Base-by-base conservation (phyloP, 2,113 vertebrate genomes). In the Callipepla squamata region DNA sequence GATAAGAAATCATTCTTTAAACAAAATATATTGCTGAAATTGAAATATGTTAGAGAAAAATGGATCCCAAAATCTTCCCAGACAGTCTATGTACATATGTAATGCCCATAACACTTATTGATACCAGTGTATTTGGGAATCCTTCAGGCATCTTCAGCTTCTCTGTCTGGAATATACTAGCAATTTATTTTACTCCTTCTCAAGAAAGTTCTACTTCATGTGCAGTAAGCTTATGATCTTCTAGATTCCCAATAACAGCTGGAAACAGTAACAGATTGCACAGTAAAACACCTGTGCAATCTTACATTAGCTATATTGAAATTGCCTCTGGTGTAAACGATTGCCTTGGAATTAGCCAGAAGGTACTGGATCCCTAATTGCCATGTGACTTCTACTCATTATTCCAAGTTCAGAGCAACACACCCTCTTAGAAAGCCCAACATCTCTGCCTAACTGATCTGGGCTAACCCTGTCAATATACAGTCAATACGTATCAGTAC, bases 361-460 rank as follows among this genome's bases (percentile, higher is more conserved):
- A 86, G 63, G 45, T 77, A 32, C 48, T 77, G 51, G 44, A 57
- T 62, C 55, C 32, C n/a, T 19, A 38, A 22, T 26, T n/a, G 15
- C 12, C 38, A 0, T 9, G 30, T 36, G 34, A 28, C 26, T 84
- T 89, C 36, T 62, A 51, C 23, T 75, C 20, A 3, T 76, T 42
- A n/a, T 15, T 76, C 53, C 65, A 77, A 1, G 26, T 11, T 40
- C 55, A 55, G 34, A 50, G 15, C 7, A 38, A 28, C 6, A 3
- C 0, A 3, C 12, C 9, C 21, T 50, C 66, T 11, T 34, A 45
- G 69, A 42, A 17, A 85, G 45, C n/a, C 55, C 36, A 40, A 0
- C 1, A 6, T 26, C 50, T 45, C 1, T 1, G 13, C 47, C n/a
- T 12, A 44, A 5, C 3, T 51, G 40, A 2, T 38, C 51, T 30